Evolutionary conservation across 2,888 invertebrate genomes (phyloP).

Genomic region (Gryllus longicercus): DNA sequence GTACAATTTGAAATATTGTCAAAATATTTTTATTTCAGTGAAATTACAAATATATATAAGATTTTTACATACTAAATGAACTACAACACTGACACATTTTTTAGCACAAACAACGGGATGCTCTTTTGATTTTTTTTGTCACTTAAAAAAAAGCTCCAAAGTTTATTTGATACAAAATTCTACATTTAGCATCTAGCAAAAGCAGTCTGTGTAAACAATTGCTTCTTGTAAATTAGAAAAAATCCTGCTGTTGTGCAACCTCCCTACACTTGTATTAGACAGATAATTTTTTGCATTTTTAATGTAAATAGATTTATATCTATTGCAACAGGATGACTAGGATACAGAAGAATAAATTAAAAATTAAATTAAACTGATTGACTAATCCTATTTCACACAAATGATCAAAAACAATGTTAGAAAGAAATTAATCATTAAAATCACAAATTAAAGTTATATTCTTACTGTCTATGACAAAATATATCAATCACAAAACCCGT

Average conservation of each 20-base stretch:
- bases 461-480: not conserved
- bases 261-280: not conserved
- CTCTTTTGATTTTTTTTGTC: not conserved
- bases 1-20: not conserved
- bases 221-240: not conserved
- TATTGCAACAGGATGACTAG: not conserved
- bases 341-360: not conserved
- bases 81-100: constrained; percentile 9
- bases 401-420: not conserved
- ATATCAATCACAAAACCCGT: not conserved
- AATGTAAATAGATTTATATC: not conserved
- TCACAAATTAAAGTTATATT: not conserved
- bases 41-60: not conserved
- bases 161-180: constrained; percentile 2
- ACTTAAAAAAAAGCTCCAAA: not conserved
- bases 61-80: not conserved
- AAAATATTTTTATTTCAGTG: not conserved
- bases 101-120: not conserved
- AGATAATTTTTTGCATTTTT: not conserved
- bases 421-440: not conserved
- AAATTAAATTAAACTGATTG: not conserved
- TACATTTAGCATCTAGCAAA: not conserved
- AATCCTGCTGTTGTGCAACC: not conserved
- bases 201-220: not conserved
- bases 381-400: not conserved